Base-by-base conservation (phyloP, 2,797 vertebrate genomes). In the Myotis findleyi region DNA sequence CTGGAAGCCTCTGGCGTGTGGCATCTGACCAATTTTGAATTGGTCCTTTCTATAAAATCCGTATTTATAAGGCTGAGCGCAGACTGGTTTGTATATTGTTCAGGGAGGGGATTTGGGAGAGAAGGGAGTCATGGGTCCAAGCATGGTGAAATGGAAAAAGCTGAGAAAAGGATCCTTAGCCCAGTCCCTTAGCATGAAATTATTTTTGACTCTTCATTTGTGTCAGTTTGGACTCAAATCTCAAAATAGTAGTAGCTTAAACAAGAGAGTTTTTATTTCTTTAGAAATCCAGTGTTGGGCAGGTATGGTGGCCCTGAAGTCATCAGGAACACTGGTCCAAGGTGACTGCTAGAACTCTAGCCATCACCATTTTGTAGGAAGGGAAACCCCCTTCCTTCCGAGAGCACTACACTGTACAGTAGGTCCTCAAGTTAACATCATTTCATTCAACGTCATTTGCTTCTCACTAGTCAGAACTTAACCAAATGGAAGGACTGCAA, bases 1-100 rank as follows among this genome's bases (percentile, higher is more conserved):
- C 96, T 72, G 93, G 72, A 97, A 96, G 89, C 96, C 96, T 97
- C 95, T 97, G 93, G 83, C 10, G 33, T 96, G 93, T 97, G 97
- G 83, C 93, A 85, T 96, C 92, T 97, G 96, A 94, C 97, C 95
- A 82, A 18, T 97, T 97, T 97, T 97, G 79, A 93, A 97, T 97
- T 96, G 95, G 97, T 97, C 89, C 94, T 97, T 97, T 97, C 95
- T 97, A 97, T 97, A 97, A 97, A 97, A 91, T 95, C 92, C 89
- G 12, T 97, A 97, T 97, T 97, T 97, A 97, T 97, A 97, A 96
- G 94, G 94, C 73, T 93, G 96, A 89, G 89, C 92, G 68, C 80
- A 73, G 87, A 66, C 94, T 97, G 81, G 36, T 96, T 91, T 97
- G 62, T 97, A 79, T 96, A 93, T 94, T 96, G 89, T 91, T 93